phyloP scores from a whole-genome alignment of 2,797 vertebrate genomes.

The Xenops minutus region DNA sequence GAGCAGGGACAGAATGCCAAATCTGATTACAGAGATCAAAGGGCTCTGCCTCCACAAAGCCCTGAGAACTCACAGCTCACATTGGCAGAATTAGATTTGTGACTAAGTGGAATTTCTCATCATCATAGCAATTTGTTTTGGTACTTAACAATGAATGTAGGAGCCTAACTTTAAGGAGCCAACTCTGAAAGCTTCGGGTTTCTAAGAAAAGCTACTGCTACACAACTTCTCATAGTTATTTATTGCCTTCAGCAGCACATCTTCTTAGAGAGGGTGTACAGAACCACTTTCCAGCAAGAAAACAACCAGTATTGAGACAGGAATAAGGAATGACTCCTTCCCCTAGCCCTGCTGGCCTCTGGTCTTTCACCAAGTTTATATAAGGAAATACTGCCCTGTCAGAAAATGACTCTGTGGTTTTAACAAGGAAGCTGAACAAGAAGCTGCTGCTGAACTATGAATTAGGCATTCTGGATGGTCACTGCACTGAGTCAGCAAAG shows the following conservation, averaged over 20 bases:
- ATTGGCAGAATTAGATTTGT: slow-evolving; percentile 30
- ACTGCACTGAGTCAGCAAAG: slow-evolving; percentile 43
- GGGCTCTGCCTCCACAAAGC: background rate
- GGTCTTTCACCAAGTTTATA: background rate
- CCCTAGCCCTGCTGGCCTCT: background rate
- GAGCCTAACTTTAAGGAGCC: background rate
- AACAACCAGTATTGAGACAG: background rate
- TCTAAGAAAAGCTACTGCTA: background rate
- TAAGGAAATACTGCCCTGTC: slow-evolving; percentile 12
- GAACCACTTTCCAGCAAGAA: background rate
- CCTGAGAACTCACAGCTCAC: background rate
- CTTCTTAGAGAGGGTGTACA: background rate
- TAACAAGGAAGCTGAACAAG: slow-evolving; percentile 43
- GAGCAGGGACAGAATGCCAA: slow-evolving; percentile 14
- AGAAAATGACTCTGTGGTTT: slow-evolving; percentile 15
- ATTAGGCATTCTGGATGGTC: slow-evolving; percentile 64
- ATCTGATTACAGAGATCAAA: slow-evolving; percentile 39
- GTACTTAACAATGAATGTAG: background rate
- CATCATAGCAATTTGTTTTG: slow-evolving; percentile 16
- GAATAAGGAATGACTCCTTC: background rate
- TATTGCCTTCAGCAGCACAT: background rate
- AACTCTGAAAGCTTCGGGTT: background rate
- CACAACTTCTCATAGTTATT: background rate
- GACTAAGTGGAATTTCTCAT: slow-evolving; percentile 40
- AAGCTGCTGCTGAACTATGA: slow-evolving; percentile 58